Conservation (phyloP, 92 coral and sea anemone genomes). For the Hydrozoanthus gracilis region DNA sequence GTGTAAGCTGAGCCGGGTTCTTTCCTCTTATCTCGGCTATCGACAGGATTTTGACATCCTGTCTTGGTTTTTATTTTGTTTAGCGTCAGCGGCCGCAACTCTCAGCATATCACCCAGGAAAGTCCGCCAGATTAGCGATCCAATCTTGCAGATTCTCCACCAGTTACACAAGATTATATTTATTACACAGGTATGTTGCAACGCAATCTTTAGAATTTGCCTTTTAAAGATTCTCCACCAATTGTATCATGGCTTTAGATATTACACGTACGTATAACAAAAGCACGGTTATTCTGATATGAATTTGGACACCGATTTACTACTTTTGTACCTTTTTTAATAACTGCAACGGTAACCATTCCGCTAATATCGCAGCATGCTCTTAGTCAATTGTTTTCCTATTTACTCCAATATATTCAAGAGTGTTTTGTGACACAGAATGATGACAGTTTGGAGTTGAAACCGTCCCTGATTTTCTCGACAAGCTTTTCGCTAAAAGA, state of each 20-base stretch:
- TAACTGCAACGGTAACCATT: no score
- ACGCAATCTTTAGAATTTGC: background rate
- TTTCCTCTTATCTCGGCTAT: no score
- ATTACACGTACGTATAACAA: no score
- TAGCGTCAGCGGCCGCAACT: slow-evolving; percentile 97
- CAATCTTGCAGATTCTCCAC: slow-evolving; percentile 92
- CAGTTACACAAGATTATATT: slow-evolving; percentile 97
- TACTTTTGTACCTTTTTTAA: background rate
- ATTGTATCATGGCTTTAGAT: background rate
- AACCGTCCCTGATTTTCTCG: no score
- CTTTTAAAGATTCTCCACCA: background rate
- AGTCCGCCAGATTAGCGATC: slow-evolving; percentile 99
- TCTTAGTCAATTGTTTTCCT: no score
- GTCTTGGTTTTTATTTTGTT: background rate
- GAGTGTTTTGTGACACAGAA: no score
- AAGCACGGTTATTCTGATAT: background rate
- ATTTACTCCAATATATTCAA: no score
- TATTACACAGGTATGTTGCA: slow-evolving; percentile 84
- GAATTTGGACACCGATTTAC: background rate
- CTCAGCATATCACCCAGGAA: slow-evolving; percentile 97
- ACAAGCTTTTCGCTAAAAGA: no score
- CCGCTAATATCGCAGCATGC: no score
- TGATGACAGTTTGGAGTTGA: no score
- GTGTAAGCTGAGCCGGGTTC: no score
- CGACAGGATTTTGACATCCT: background rate